Evolutionary conservation across 2,797 vertebrate species (phyloP).

Genomic region (Myotis planiceps): DNA sequence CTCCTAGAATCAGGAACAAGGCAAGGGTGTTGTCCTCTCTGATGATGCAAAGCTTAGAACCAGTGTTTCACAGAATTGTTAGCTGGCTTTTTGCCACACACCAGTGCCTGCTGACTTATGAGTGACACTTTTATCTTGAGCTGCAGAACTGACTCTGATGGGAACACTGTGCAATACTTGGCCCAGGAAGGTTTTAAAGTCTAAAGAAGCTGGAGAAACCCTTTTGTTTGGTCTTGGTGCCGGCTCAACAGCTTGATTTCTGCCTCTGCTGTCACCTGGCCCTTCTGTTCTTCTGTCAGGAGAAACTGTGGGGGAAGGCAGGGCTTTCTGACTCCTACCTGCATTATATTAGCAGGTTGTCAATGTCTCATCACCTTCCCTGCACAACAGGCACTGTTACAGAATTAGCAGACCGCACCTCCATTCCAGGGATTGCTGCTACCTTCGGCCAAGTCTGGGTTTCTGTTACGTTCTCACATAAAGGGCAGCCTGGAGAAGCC

Average conservation of each 20-base stretch:
- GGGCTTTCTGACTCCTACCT: not conserved
- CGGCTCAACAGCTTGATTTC: not conserved
- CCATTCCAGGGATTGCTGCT: not conserved
- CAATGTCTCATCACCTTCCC: not conserved
- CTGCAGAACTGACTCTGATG: not conserved
- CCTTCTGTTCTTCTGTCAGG: not conserved
- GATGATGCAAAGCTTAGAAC: not conserved
- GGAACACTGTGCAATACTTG: not conserved
- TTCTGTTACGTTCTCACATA: not conserved
- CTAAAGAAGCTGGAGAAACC: not conserved
- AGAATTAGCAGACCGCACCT: not conserved
- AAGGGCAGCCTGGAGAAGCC: not conserved
- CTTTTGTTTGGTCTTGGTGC: not conserved
- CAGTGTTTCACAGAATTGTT: not conserved
- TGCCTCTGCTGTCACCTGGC: not conserved
- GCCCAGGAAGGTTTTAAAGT: not conserved
- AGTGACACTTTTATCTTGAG: not conserved
- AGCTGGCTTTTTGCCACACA: not conserved
- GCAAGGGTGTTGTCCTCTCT: not conserved
- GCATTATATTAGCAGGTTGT: not conserved
- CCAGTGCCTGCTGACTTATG: not conserved
- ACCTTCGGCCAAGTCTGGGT: not conserved
- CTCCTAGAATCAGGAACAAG: not conserved
- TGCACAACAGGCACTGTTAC: not conserved
- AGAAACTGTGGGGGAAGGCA: not conserved